Evolutionary conservation across 2,888 invertebrate genomes (phyloP).

Genomic region (Papilio demoleus): DNA sequence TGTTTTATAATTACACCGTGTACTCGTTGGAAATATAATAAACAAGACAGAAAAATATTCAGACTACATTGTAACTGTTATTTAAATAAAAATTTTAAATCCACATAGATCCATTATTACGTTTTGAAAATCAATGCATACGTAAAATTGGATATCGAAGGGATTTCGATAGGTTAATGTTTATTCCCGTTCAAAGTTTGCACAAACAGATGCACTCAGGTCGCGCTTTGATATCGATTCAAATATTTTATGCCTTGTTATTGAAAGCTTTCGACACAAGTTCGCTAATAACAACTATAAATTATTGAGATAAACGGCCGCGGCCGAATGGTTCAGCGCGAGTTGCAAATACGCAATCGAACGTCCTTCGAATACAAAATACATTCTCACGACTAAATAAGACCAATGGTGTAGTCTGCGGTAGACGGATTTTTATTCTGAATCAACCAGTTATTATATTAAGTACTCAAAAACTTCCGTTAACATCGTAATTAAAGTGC

Average conservation of each 20-base stretch:
- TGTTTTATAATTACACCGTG: slow-evolving; percentile 22
- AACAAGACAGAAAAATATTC: slow-evolving; percentile 32
- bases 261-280: slow-evolving; percentile 62
- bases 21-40: slow-evolving; percentile 44
- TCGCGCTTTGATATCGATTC: slow-evolving; percentile 61
- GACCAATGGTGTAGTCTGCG: not conserved
- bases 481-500: not conserved
- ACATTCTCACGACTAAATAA: slow-evolving; percentile 13
- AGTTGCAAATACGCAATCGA: slow-evolving; percentile 38
- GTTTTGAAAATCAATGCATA: not conserved
- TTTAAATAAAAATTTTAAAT: not conserved
- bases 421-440: not conserved
- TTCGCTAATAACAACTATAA: slow-evolving; percentile 39
- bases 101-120: slow-evolving; percentile 8
- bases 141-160: not conserved
- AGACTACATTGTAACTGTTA: not conserved
- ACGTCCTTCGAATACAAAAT: slow-evolving; percentile 37
- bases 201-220: slow-evolving; percentile 56
- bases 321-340: slow-evolving; percentile 44
- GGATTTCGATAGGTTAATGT: not conserved
- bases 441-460: not conserved
- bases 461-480: not conserved
- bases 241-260: slow-evolving; percentile 52
- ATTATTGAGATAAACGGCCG: slow-evolving; percentile 45
- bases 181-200: slow-evolving; percentile 10